Base-by-base conservation (phyloP, 1,140 invertebrate species). In the Lordiphosa stackelbergi region DNA sequence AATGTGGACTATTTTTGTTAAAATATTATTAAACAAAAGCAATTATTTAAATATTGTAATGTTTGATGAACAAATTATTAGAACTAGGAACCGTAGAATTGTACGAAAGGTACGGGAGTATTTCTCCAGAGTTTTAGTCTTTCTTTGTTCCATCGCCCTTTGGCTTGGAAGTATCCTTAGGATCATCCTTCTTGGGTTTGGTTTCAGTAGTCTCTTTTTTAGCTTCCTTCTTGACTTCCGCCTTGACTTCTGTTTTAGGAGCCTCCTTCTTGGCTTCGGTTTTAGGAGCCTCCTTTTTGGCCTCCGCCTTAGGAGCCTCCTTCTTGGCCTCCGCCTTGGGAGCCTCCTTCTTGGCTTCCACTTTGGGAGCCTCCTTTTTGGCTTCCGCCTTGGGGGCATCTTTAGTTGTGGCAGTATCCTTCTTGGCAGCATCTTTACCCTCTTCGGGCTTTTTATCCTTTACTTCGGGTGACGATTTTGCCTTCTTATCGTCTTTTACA, bases 391-490 rank as follows among this genome's bases (percentile, higher is more conserved):
- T 57, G 6, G 24, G 24, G 6, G 24, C 24, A 4, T 7, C 35
- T 11, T 22, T 22, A n/a, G n/a, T n/a, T 22, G 3, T 3, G 22
- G 28, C 59, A 2, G 19, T 5, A 31, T 51, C 36, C 10, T 57
- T 48, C 4, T 52, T 55, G 11, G 19, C 6, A 4, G 2, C 38
- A 22, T 31, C 52, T 54, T 41, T 59, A 7, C 22, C 49, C 10
- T 47, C 40, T 13, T 34, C 47, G n/a, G 42, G 28, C 35, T 59
- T 60, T 4, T 8, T 24, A 12, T 12, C 43, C 19, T 62, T 53
- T 7, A n/a, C 2, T 11, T 64, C 8, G 3, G 47, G 34, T 0
- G 41, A 6, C 11, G 9, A 2, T 5, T 1, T n/a, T 4, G 37
- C 11, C 11, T 19, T 24, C 35, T 31, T 35, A 19, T 19, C 19